A percentile compares a stretch with the other conserved stretches of the same genome.
Conservation (phyloP, 2,113 vertebrate genomes). For the Hippocampus barbouri region DNA sequence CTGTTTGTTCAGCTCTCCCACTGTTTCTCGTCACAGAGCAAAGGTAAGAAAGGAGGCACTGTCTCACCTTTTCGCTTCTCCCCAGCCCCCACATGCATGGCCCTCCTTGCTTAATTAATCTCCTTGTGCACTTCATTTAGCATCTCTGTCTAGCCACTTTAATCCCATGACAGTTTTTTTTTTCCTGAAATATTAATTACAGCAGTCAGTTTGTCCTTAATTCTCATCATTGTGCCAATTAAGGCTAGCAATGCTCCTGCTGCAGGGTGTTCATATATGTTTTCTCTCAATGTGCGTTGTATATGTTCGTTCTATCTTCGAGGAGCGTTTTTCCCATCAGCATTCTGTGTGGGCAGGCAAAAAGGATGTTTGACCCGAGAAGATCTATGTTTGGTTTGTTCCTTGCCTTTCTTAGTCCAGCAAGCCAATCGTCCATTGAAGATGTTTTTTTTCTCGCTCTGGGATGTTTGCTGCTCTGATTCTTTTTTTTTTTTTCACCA, state of each 20-base stretch:
- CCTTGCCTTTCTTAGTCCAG: constrained; percentile 60
- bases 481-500: constrained; percentile 64
- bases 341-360: constrained; percentile 20
- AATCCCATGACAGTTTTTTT: constrained; percentile 52
- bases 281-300: constrained; percentile 19
- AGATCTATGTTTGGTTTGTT: constrained; percentile 57
- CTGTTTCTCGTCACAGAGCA: constrained; percentile 87
- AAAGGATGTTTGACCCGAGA: constrained; percentile 34
- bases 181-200: constrained; percentile 57
- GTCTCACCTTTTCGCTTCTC: constrained; percentile 21
- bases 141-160: constrained; percentile 41
- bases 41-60: constrained; percentile 76
- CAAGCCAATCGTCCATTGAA: constrained; percentile 39
- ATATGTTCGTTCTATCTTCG: constrained; percentile 29
- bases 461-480: constrained; percentile 52
- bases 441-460: constrained; percentile 11
- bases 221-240: constrained; percentile 57
- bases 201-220: constrained; percentile 22
- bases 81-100: not conserved
- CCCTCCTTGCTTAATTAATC: constrained; percentile 49
- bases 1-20: constrained; percentile 86
- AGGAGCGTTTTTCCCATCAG: constrained; percentile 34
- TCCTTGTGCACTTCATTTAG: constrained; percentile 45
- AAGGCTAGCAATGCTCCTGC: constrained; percentile 18
- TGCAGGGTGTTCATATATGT: constrained; percentile 17